These are phyloP conservation scores for Apocheima hispidaria DNA, from an alignment of 2,888 invertebrate genomes.

Conservation along the genomic window DNA sequence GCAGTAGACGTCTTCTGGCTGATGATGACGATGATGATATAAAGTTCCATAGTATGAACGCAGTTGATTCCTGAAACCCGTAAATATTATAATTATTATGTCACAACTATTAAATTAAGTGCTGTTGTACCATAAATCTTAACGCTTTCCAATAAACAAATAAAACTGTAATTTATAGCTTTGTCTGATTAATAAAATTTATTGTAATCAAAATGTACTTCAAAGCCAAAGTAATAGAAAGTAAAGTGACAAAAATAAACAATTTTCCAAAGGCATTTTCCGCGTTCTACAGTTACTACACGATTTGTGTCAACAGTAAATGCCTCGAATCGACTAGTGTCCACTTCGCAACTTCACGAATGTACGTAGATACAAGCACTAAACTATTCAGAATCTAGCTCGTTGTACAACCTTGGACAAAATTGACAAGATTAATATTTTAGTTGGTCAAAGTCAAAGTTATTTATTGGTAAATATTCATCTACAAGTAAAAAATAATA, in stretches of 20 bases:
- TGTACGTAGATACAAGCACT: slow-evolving; percentile 4
- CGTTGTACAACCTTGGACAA: slow-evolving; percentile 1
- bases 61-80: background rate
- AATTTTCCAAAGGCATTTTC: background rate
- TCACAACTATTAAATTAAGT: background rate
- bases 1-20: no score
- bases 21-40: no score
- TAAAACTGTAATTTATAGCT: slow-evolving; percentile 6
- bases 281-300: background rate
- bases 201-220: slow-evolving; percentile 1
- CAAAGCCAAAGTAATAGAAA: background rate
- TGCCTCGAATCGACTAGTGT: slow-evolving; percentile 11
- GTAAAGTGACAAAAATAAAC: background rate
- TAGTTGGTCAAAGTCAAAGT: no score
- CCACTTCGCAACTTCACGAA: slow-evolving; percentile 16
- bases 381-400: background rate
- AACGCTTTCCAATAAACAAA: slow-evolving; percentile 6
- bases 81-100: background rate
- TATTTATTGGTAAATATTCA: no score
- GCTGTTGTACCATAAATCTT: background rate
- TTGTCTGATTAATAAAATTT: background rate
- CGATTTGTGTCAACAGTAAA: background rate
- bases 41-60: background rate
- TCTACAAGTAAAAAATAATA: no score
- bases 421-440: background rate